phyloP scores from a whole-genome alignment of 2,113 vertebrate genomes.

The Pseudolaguvia tuberculata region DNA sequence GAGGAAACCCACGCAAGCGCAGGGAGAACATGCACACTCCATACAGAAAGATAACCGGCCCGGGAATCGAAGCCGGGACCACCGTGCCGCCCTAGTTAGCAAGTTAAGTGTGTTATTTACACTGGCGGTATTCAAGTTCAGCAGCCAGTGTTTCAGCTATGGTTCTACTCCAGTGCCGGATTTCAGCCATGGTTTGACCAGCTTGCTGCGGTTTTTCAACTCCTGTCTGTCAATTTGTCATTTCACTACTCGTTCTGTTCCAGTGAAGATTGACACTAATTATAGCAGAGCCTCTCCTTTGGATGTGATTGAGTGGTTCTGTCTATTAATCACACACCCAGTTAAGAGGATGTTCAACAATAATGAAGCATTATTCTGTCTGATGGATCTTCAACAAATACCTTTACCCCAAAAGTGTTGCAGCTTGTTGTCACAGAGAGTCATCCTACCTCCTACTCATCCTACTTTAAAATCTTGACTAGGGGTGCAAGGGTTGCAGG shows the following conservation, averaged over 20 bases:
- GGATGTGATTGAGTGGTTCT: background rate
- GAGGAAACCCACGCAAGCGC: too few relatives aligned
- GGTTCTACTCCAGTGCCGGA: background rate
- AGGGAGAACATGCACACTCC: too few relatives aligned
- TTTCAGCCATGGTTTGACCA: background rate
- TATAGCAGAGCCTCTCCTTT: constrained; percentile 18
- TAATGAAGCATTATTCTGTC: constrained; percentile 15
- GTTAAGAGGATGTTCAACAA: constrained; percentile 15
- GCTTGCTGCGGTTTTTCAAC: background rate
- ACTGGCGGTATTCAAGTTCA: background rate
- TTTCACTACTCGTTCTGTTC: background rate
- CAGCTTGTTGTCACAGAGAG: background rate
- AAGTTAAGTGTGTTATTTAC: background rate
- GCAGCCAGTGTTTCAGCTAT: background rate
- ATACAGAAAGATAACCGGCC: too few relatives aligned
- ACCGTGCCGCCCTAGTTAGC: too few relatives aligned
- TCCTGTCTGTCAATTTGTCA: constrained; percentile 20
- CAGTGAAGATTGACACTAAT: constrained; percentile 9
- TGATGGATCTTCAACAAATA: constrained; percentile 7
- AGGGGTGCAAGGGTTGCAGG: too few relatives aligned
- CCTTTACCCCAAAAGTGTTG: background rate
- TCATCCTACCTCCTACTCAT: background rate
- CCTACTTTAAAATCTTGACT: too few relatives aligned
- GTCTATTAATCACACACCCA: constrained; percentile 8
- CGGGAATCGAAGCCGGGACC: too few relatives aligned